Evolutionary conservation across 2,888 invertebrate species (phyloP).

Genomic region (Dendrolimus houi): DNA sequence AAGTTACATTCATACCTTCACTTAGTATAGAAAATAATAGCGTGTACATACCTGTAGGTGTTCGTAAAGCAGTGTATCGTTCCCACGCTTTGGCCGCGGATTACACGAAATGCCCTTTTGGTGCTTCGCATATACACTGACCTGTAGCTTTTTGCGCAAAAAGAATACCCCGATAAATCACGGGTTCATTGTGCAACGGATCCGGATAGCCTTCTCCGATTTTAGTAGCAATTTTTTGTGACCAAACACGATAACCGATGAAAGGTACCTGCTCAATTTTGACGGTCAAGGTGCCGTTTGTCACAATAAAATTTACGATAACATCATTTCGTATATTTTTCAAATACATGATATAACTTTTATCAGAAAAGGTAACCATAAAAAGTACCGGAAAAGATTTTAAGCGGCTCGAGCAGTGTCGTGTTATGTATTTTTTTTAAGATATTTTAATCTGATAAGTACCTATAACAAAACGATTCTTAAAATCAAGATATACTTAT

Average conservation of each 20-base stretch:
- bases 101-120: slow-evolving; percentile 72
- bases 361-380: slow-evolving; percentile 3
- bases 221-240: slow-evolving; percentile 21
- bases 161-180: slow-evolving; percentile 69
- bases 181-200: slow-evolving; percentile 57
- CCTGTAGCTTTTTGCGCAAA: slow-evolving; percentile 68
- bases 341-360: slow-evolving; percentile 2
- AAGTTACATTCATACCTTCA: too few species aligned
- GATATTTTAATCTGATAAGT: not conserved
- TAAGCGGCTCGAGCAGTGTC: not conserved
- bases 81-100: slow-evolving; percentile 64
- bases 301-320: slow-evolving; percentile 65
- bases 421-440: not conserved
- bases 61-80: slow-evolving; percentile 15
- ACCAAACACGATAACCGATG: slow-evolving; percentile 55
- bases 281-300: slow-evolving; percentile 67
- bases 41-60: not conserved
- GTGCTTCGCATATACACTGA: slow-evolving; percentile 67
- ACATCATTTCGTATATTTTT: slow-evolving; percentile 23
- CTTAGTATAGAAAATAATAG: too few species aligned
- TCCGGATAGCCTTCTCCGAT: slow-evolving; percentile 54
- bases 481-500: too few species aligned
- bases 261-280: slow-evolving; percentile 66
- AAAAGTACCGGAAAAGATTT: slow-evolving; percentile 1
- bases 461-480: too few species aligned